phyloP scores from a whole-genome alignment of 2,113 vertebrate genomes.

The Indicator indicator region DNA sequence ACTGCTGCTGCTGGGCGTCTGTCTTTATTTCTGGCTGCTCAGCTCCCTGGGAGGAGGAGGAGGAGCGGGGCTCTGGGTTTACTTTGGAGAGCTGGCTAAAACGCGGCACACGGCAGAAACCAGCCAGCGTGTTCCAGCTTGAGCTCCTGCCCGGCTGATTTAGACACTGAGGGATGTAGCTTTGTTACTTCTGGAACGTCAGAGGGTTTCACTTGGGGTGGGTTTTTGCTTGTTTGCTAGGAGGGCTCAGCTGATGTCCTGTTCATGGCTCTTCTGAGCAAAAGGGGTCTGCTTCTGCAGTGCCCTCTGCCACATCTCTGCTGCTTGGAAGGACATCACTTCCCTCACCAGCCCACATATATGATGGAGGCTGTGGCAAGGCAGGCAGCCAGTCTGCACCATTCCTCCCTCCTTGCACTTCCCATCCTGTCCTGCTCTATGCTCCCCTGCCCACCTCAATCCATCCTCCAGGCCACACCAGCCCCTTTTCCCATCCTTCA shows the following conservation, averaged over 20 bases:
- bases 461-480: background rate
- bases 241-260: background rate
- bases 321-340: background rate
- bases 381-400: rapidly evolving
- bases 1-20: conserved; percentile 51
- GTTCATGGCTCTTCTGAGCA: background rate
- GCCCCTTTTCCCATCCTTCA: background rate
- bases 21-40: conserved; percentile 47
- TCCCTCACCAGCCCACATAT: background rate
- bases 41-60: conserved; percentile 46
- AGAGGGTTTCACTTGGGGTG: conserved; percentile 56
- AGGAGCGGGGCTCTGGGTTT: background rate
- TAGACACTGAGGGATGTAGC: conserved; percentile 43
- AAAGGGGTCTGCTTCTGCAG: background rate
- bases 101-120: background rate
- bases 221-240: conserved; percentile 28
- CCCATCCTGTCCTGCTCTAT: background rate
- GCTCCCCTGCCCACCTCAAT: background rate
- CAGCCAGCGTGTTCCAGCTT: conserved; percentile 59
- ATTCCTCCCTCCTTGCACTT: background rate
- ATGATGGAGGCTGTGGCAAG: background rate
- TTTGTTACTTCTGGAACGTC: conserved; percentile 71
- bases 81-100: conserved; percentile 48
- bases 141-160: conserved; percentile 19
- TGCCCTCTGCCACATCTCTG: background rate